Conservation (phyloP, 2,888 invertebrate species). For the Cistogaster globosa region DNA sequence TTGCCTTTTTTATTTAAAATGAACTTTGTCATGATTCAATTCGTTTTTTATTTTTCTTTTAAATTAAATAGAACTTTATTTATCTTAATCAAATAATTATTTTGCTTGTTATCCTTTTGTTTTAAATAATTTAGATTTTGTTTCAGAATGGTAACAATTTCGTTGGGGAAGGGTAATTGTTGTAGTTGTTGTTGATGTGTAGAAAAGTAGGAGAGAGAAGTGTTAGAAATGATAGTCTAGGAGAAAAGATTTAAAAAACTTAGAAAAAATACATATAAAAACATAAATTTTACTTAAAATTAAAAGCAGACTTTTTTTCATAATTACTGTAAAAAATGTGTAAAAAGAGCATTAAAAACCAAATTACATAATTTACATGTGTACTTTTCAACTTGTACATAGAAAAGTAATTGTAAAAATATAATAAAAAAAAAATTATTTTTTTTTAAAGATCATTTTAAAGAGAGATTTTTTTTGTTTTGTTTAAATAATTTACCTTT, state of each 20-base stretch:
- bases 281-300: slow-evolving; percentile 48
- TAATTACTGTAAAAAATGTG: slow-evolving; percentile 14
- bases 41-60: background rate
- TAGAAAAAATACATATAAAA: slow-evolving; percentile 7
- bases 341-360: background rate
- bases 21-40: slow-evolving; percentile 67
- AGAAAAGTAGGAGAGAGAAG: slow-evolving; percentile 57
- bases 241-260: slow-evolving; percentile 38
- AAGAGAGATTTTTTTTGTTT: slow-evolving; percentile 24
- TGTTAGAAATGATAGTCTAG: slow-evolving; percentile 60
- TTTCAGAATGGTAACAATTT: slow-evolving; percentile 70
- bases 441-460: slow-evolving; percentile 40
- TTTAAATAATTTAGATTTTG: slow-evolving; percentile 33
- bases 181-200: slow-evolving; percentile 63
- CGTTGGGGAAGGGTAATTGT: slow-evolving; percentile 69
- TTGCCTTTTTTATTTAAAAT: slow-evolving; percentile 57
- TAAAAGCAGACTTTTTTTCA: slow-evolving; percentile 46
- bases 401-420: slow-evolving; percentile 14
- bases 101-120: slow-evolving; percentile 47
- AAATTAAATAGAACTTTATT: slow-evolving; percentile 66
- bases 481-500: slow-evolving; percentile 45
- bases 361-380: slow-evolving; percentile 14
- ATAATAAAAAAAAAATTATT: slow-evolving; percentile 4
- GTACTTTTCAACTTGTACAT: background rate
- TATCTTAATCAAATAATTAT: slow-evolving; percentile 71